Conservation (phyloP, 2,113 vertebrate species). For the Siphamia tubifer region DNA sequence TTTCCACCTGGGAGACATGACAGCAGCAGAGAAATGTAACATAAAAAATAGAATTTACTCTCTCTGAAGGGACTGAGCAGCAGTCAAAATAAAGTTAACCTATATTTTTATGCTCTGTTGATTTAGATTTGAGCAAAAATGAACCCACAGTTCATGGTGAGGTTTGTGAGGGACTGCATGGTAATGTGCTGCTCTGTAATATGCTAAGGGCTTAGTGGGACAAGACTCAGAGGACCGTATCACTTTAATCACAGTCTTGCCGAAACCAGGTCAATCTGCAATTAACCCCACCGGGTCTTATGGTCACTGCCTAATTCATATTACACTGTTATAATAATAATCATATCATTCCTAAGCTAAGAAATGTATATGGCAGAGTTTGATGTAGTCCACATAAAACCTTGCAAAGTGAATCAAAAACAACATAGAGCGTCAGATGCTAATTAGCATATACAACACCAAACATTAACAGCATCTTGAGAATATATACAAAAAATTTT, state of each 20-base stretch:
- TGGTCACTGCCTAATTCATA: slow-evolving; percentile 34
- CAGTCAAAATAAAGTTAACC: neutral
- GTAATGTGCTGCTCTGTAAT: slow-evolving; percentile 3
- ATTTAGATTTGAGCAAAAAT: neutral
- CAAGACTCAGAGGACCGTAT: slow-evolving; percentile 31
- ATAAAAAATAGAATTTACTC: neutral
- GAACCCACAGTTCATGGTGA: neutral
- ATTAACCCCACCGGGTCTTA: slow-evolving; percentile 51
- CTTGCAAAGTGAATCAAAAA: neutral
- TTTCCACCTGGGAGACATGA: neutral
- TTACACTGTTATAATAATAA: neutral
- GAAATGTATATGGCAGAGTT: too few species aligned
- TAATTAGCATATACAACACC: neutral
- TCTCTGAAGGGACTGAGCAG: neutral
- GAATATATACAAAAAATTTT: neutral
- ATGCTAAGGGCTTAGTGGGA: slow-evolving; percentile 25
- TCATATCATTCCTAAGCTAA: too few species aligned
- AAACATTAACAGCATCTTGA: neutral
- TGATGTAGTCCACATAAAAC: too few species aligned
- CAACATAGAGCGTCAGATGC: neutral
- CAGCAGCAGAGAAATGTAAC: neutral
- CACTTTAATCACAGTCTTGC: slow-evolving; percentile 49
- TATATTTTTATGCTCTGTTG: neutral
- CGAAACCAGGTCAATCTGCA: slow-evolving; percentile 66
- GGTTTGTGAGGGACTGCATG: neutral